phyloP scores from a whole-genome alignment of 2,113 vertebrate species.

The Syngnathoides biaculeatus region DNA sequence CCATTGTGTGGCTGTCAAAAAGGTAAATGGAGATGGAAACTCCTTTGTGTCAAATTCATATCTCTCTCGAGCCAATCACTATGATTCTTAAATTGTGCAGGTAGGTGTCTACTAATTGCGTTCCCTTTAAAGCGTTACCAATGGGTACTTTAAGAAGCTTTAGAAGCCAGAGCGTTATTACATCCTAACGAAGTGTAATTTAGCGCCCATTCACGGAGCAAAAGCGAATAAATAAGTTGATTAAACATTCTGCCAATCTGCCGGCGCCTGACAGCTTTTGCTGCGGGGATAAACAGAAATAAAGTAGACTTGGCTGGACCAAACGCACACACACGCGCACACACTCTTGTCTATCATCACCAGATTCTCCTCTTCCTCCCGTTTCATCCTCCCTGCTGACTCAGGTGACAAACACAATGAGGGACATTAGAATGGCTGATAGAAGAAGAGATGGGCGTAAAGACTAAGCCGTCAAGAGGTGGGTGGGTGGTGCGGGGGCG shows the following conservation, averaged over 20 bases:
- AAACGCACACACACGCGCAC: slow-evolving; percentile 34
- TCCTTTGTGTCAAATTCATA: neutral
- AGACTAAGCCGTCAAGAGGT: slow-evolving; percentile 46
- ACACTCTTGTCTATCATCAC: slow-evolving; percentile 48
- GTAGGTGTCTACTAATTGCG: neutral
- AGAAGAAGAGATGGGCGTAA: slow-evolving; percentile 59
- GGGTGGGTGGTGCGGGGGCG: slow-evolving; percentile 11
- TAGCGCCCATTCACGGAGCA: slow-evolving; percentile 29
- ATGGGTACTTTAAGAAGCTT: neutral
- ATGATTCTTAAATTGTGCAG: neutral
- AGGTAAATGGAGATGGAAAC: neutral
- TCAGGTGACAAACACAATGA: slow-evolving; percentile 71
- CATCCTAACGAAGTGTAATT: neutral
- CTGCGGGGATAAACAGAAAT: slow-evolving; percentile 72
- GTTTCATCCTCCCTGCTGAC: slow-evolving; percentile 71
- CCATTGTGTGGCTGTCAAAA: neutral
- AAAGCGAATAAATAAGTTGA: slow-evolving; percentile 43
- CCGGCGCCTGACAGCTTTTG: slow-evolving; percentile 64
- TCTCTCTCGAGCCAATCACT: neutral
- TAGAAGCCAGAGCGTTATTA: neutral
- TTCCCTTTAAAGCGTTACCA: neutral
- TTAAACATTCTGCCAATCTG: slow-evolving; percentile 67
- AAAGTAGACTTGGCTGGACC: slow-evolving; percentile 58
- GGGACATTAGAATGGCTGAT: slow-evolving; percentile 63
- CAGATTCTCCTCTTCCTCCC: slow-evolving; percentile 49